A percentile compares a stretch with the other conserved stretches of the same genome.
Evolutionary conservation across 2,797 vertebrate species (phyloP).

Genomic region (Zenarchopterus dispar): DNA sequence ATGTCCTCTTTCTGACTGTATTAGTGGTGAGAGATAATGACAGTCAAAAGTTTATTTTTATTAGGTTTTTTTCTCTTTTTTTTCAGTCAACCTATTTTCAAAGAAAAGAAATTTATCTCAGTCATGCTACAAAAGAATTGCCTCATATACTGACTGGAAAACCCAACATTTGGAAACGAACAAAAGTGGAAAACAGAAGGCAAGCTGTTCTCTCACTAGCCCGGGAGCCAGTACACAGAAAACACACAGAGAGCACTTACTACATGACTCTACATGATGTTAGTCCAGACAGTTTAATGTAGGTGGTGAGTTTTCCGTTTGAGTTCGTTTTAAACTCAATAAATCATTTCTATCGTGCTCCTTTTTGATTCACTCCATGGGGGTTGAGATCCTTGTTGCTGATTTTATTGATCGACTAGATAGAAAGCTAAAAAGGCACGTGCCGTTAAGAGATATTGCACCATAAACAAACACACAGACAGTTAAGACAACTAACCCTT

Average conservation of each 20-base stretch:
- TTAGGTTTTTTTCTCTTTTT: conserved; percentile 42
- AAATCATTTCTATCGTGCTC: conserved; percentile 77
- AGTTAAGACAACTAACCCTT: conserved; percentile 74
- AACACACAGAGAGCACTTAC: conserved; percentile 72
- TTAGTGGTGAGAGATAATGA: conserved; percentile 85
- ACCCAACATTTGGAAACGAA: conserved; percentile 77
- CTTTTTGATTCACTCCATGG: conserved; percentile 77
- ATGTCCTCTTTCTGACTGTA: conserved; percentile 80
- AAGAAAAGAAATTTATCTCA: conserved; percentile 80
- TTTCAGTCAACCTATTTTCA: conserved; percentile 76
- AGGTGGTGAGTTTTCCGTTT: conserved; percentile 72
- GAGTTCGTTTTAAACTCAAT: conserved; percentile 66
- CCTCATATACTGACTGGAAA: conserved; percentile 71
- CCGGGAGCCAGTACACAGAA: conserved; percentile 60
- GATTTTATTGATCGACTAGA: conserved; percentile 81
- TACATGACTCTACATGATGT: conserved; percentile 75
- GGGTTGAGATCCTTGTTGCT: conserved; percentile 77
- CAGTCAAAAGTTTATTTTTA: conserved; percentile 71
- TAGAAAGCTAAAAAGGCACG: conserved; percentile 86
- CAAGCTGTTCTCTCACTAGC: conserved; percentile 78
- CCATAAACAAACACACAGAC: conserved; percentile 81
- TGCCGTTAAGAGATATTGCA: conserved; percentile 82
- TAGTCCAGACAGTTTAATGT: conserved; percentile 76
- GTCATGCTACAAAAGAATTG: conserved; percentile 85
- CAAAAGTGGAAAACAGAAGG: conserved; percentile 80